Percentiles rank a stretch among this genome's conserved stretches.
Conservation (phyloP, 64 coral and sea anemone genomes). For the Dendrophyllia cribrosa region DNA sequence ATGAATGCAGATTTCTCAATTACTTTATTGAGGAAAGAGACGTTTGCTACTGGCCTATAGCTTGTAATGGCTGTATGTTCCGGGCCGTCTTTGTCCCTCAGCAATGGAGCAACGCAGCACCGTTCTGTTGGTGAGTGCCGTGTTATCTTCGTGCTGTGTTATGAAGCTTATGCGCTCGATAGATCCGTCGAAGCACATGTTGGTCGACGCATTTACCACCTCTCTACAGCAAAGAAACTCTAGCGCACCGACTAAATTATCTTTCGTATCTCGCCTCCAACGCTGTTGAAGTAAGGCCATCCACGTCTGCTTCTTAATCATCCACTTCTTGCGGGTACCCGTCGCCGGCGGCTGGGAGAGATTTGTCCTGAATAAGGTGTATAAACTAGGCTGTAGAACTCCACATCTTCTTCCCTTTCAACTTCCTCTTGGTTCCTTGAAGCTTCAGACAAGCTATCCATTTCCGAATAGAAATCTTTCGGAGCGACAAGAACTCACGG, state of each 20-base stretch:
- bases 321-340: background rate
- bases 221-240: constrained; percentile 70
- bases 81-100: constrained; percentile 35
- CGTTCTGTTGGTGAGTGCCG: constrained; percentile 33
- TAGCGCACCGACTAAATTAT: constrained; percentile 20
- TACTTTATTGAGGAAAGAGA: background rate
- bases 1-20: background rate
- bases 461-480: background rate
- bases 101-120: constrained; percentile 50
- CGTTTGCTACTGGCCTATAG: background rate
- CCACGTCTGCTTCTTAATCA: constrained; percentile 19
- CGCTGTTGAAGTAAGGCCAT: background rate
- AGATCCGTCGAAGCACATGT: constrained; percentile 59
- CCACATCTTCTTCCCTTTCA: background rate
- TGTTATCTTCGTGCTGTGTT: constrained; percentile 54
- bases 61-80: constrained; percentile 9
- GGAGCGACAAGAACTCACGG: too few species aligned
- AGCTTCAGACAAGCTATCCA: background rate
- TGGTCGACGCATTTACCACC: background rate
- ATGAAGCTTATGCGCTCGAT: constrained; percentile 53
- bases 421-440: background rate
- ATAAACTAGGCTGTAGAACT: too few species aligned
- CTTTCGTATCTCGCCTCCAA: constrained; percentile 22
- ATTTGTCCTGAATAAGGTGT: constrained; percentile 22
- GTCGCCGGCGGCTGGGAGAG: background rate